phyloP scores from a whole-genome alignment of 1,140 invertebrate species.

The Mylabris phalerata region DNA sequence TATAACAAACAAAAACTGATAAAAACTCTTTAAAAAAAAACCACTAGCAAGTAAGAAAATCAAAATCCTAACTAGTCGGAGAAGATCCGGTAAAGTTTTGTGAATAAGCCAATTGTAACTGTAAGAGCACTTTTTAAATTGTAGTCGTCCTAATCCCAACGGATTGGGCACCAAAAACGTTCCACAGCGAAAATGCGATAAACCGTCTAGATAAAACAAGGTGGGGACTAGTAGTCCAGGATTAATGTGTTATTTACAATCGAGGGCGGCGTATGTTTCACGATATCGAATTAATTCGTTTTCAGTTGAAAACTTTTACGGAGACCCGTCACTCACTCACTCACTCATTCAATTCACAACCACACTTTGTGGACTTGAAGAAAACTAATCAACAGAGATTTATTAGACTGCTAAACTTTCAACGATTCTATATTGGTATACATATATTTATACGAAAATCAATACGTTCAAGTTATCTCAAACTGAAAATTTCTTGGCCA shows the following conservation, averaged over 20 bases:
- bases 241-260: slow-evolving; percentile 23
- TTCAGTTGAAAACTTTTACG: slow-evolving; percentile 21
- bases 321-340: slow-evolving; percentile 18
- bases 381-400: slow-evolving; percentile 23
- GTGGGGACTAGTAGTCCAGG: slow-evolving; percentile 14
- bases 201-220: slow-evolving; percentile 21
- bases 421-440: too few relatives aligned
- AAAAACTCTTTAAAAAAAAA: too few relatives aligned
- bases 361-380: slow-evolving; percentile 8
- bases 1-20: too few relatives aligned
- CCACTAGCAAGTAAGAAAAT: too few relatives aligned
- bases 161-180: not conserved
- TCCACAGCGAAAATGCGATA: slow-evolving; percentile 5
- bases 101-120: too few relatives aligned
- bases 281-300: slow-evolving; percentile 24
- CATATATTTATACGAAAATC: too few relatives aligned
- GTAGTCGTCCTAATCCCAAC: too few relatives aligned
- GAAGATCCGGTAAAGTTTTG: too few relatives aligned
- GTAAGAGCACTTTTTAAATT: too few relatives aligned
- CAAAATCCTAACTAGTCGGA: too few relatives aligned
- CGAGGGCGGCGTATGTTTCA: slow-evolving; percentile 4
- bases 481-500: too few relatives aligned
- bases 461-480: too few relatives aligned
- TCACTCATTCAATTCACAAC: slow-evolving; percentile 9
- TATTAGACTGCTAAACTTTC: slow-evolving; percentile 5